A percentile compares a stretch with the other conserved stretches of the same genome.
These are phyloP conservation scores for Pteria penguin DNA, from an alignment of 2,888 invertebrate genomes.

Conservation along the genomic window DNA sequence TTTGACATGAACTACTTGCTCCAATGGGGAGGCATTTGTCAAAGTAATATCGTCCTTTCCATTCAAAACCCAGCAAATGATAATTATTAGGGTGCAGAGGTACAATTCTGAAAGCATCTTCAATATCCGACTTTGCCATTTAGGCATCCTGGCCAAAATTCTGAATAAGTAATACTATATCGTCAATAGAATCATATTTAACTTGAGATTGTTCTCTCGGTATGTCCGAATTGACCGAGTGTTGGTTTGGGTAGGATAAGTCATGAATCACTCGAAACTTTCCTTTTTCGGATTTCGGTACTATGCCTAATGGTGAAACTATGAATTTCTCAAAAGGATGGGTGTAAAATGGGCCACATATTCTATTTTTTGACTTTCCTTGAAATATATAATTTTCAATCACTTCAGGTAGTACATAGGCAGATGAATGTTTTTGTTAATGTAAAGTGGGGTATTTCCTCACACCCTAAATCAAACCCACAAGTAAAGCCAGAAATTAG, in stretches of 20 bases:
- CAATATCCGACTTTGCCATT: conserved; percentile 5
- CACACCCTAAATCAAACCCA: conserved; percentile 33
- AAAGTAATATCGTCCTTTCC: conserved; percentile 6
- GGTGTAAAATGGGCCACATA: conserved; percentile 23
- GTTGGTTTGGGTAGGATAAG: conserved; percentile 3
- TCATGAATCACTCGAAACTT: background rate
- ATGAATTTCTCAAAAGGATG: conserved; percentile 35
- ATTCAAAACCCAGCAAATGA: conserved; percentile 7
- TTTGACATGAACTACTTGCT: conserved; percentile 37
- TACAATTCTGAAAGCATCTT: conserved; percentile 20
- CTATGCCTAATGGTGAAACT: too few species aligned
- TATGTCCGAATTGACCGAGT: too few species aligned
- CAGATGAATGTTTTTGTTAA: conserved; percentile 27
- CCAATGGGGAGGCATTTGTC: conserved; percentile 21
- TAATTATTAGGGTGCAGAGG: conserved; percentile 10
- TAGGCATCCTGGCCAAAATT: background rate
- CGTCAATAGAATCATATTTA: background rate
- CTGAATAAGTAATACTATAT: background rate
- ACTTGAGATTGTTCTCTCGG: conserved; percentile 12
- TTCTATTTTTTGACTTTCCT: conserved; percentile 15
- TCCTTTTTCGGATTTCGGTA: conserved; percentile 30
- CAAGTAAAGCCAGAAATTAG: conserved; percentile 27
- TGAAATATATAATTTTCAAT: conserved; percentile 28
- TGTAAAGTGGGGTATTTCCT: background rate
- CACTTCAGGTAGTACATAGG: background rate